Evolutionary conservation across 2,888 invertebrate genomes (phyloP).

Genomic region (Fabriciana adippe): DNA sequence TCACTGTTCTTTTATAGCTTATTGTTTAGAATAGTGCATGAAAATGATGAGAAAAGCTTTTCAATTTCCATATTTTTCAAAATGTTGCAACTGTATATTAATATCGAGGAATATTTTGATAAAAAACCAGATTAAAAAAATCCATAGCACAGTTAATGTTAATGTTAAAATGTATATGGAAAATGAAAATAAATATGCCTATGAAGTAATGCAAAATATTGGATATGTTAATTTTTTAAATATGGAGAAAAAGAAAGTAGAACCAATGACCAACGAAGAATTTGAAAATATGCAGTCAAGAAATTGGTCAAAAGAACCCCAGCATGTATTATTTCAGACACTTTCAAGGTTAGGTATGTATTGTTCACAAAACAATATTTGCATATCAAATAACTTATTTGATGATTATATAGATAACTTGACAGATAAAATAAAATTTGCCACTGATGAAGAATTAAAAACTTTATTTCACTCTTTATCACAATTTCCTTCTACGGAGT

Average conservation of each 20-base stretch:
- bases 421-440: constrained; percentile 77
- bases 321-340: constrained; percentile 54
- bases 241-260: constrained; percentile 30
- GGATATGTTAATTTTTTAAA: constrained; percentile 57
- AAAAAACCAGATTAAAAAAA: constrained; percentile 29
- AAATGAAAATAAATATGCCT: constrained; percentile 72
- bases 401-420: constrained; percentile 66
- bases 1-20: no score
- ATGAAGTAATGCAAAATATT: constrained; percentile 61
- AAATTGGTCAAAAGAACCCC: constrained; percentile 56
- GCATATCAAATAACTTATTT: constrained; percentile 66
- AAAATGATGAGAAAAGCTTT: no score
- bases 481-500: constrained; percentile 77
- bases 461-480: constrained; percentile 76
- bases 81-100: constrained; percentile 15
- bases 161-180: constrained; percentile 63
- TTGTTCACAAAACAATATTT: constrained; percentile 57
- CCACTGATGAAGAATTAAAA: constrained; percentile 82
- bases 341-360: constrained; percentile 62
- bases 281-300: constrained; percentile 52
- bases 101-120: background rate
- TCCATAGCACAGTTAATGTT: constrained; percentile 50
- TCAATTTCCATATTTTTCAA: constrained; percentile 3
- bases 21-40: background rate
- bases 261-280: constrained; percentile 46